These are phyloP conservation scores for Vireo griseus DNA, from an alignment of 2,797 vertebrate species.

Conservation along the genomic window DNA sequence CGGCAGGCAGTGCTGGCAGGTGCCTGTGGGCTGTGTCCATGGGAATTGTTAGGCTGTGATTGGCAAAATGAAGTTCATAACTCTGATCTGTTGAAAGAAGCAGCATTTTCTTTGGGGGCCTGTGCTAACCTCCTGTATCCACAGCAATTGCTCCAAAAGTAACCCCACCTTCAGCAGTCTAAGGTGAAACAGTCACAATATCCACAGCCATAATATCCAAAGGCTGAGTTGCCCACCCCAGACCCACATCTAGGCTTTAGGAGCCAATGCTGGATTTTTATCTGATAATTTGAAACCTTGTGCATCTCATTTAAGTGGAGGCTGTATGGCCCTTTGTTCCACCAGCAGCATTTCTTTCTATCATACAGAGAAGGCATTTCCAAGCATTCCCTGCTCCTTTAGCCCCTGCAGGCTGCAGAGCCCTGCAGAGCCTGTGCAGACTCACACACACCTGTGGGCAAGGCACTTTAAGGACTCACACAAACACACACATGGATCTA, in stretches of 20 bases:
- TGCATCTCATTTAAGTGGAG: neutral
- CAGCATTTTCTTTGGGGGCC: neutral
- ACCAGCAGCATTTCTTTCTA: neutral
- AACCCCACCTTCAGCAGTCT: neutral
- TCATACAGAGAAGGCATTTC: neutral
- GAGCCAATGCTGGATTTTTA: neutral
- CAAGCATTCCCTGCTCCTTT: no score
- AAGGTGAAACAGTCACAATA: neutral
- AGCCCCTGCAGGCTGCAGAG: neutral
- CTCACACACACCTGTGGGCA: fast-evolving
- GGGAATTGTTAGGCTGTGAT: no score
- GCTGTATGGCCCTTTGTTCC: neutral
- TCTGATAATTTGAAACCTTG: neutral
- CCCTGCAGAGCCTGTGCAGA: neutral
- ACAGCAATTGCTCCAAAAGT: neutral
- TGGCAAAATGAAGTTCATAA: fast-evolving
- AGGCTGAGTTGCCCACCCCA: neutral
- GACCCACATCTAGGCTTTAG: fast-evolving
- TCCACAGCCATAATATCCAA: neutral
- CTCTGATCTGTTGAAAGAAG: neutral
- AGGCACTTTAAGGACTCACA: neutral
- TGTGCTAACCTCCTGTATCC: fast-evolving
- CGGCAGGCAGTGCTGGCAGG: fast-evolving
- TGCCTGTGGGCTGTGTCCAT: fast-evolving
- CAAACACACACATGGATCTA: fast-evolving